phyloP scores from a whole-genome alignment of 2,888 invertebrate genomes.

The Tricholauxania praeusta region DNA sequence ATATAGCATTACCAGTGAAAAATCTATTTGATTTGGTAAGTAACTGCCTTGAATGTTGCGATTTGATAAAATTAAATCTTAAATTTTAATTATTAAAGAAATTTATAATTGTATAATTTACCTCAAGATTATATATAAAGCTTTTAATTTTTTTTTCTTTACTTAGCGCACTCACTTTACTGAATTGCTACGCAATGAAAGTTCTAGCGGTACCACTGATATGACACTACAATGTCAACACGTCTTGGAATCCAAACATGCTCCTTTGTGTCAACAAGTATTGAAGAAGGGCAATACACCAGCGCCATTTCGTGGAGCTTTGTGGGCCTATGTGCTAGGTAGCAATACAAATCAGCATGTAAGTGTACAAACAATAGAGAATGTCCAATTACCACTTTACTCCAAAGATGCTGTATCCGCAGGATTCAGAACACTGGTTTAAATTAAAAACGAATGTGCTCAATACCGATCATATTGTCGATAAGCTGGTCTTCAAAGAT shows the following conservation, averaged over 20 bases:
- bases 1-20: constrained; percentile 87
- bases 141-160: background rate
- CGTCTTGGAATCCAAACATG: constrained; percentile 82
- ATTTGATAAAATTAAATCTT: background rate
- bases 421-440: constrained; percentile 83
- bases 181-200: constrained; percentile 61
- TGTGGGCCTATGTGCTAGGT: constrained; percentile 91
- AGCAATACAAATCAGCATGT: constrained; percentile 80
- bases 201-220: constrained; percentile 45
- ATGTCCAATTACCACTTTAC: background rate
- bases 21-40: constrained; percentile 85
- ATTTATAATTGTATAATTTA: background rate
- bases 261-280: constrained; percentile 91
- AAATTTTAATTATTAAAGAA: background rate
- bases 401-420: constrained; percentile 24
- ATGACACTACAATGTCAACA: constrained; percentile 75
- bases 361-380: constrained; percentile 48
- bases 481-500: constrained; percentile 95
- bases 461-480: constrained; percentile 91
- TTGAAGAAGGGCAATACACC: constrained; percentile 74
- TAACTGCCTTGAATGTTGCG: background rate
- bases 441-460: constrained; percentile 85
- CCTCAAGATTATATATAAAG: background rate
- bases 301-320: constrained; percentile 77
- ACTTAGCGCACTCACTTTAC: constrained; percentile 59